phyloP scores from a whole-genome alignment of 2,113 vertebrate genomes.

The Pseudolaguvia tuberculata region DNA sequence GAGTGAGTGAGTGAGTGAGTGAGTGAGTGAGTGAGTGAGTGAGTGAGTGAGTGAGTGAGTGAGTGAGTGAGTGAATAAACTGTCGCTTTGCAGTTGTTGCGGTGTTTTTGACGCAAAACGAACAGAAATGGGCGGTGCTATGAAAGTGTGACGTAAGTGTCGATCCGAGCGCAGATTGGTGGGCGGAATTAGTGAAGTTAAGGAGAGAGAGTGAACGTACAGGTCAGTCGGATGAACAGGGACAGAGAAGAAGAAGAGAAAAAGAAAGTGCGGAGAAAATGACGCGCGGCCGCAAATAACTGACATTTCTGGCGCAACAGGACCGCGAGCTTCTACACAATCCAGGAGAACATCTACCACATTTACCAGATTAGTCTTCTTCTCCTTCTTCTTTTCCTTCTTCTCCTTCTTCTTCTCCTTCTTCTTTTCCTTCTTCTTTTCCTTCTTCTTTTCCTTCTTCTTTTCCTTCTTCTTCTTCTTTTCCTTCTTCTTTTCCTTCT shows the following conservation, averaged over 20 bases:
- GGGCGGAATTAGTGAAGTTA: not conserved
- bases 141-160: constrained; percentile 58
- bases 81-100: constrained; percentile 23
- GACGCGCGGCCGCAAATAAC: not conserved
- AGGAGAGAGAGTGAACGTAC: not conserved
- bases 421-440: no score
- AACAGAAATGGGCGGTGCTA: constrained; percentile 30
- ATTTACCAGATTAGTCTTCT: not conserved
- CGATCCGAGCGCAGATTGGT: constrained; percentile 33
- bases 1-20: no score
- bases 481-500: no score
- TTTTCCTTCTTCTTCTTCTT: no score
- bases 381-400: no score
- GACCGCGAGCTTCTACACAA: not conserved
- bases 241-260: not conserved
- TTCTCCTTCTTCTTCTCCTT: no score
- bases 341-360: not conserved
- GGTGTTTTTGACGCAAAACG: constrained; percentile 27
- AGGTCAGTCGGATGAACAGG: constrained; percentile 2
- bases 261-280: constrained; percentile 1
- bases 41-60: no score
- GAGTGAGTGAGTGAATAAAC: no score
- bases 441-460: not conserved
- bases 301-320: not conserved
- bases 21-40: no score